A percentile compares a stretch with the other conserved stretches of the same genome.
These are phyloP conservation scores for Drosophila insularis DNA, from an alignment of 1,140 invertebrate genomes.

Conservation along the genomic window DNA sequence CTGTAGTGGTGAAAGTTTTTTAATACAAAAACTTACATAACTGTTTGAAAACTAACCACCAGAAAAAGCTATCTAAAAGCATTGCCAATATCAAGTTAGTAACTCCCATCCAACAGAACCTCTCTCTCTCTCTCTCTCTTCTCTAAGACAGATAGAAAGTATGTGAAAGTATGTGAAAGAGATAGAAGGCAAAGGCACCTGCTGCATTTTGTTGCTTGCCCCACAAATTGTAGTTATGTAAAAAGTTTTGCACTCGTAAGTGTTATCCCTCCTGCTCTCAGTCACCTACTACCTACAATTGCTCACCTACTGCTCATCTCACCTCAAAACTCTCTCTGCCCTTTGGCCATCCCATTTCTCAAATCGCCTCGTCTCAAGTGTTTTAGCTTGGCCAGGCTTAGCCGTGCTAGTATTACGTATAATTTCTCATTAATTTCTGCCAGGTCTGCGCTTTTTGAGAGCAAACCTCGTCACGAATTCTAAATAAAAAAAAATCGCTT, in stretches of 20 bases:
- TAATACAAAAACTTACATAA: slow-evolving; percentile 68
- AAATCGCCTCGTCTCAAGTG: slow-evolving; percentile 10
- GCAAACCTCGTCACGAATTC: slow-evolving; percentile 41
- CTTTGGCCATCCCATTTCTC: not conserved
- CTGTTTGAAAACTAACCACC: slow-evolving; percentile 52
- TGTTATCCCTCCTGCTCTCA: not conserved
- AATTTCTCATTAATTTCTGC: slow-evolving; percentile 77
- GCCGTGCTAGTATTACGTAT: slow-evolving; percentile 33
- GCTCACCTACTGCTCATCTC: not conserved
- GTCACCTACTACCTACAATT: not conserved
- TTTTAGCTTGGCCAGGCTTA: slow-evolving; percentile 4
- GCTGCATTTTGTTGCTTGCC: slow-evolving; percentile 5
- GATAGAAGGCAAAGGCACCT: not conserved
- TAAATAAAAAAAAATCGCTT: slow-evolving; percentile 5
- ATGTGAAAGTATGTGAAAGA: not conserved
- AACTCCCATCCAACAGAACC: slow-evolving; percentile 13
- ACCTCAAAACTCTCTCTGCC: not conserved
- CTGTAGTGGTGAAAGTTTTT: slow-evolving; percentile 68
- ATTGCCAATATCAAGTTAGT: slow-evolving; percentile 41
- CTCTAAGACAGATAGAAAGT: not conserved
- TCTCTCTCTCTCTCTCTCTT: too few relatives aligned
- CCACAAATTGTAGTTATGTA: slow-evolving; percentile 8
- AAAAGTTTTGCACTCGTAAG: slow-evolving; percentile 7
- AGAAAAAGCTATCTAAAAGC: slow-evolving; percentile 56
- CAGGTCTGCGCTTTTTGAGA: slow-evolving; percentile 69